Conservation (phyloP, 2,113 vertebrate species). For the Lepus americanus region DNA sequence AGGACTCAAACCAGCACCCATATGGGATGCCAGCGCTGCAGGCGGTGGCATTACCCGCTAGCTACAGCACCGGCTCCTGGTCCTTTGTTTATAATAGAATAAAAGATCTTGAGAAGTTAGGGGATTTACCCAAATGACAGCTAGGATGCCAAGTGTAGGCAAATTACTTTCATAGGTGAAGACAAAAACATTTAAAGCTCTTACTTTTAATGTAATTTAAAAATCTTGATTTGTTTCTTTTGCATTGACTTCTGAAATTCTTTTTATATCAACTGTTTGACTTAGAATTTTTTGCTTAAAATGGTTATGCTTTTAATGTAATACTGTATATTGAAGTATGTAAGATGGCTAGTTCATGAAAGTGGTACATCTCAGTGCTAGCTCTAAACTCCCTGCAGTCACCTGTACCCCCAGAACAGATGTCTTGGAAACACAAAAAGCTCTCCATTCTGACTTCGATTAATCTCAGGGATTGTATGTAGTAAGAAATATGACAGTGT, state of each 20-base stretch:
- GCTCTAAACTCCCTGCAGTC: neutral
- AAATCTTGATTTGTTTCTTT: neutral
- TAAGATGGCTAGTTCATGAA: constrained; percentile 43
- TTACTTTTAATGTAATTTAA: constrained; percentile 39
- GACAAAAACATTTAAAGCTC: neutral
- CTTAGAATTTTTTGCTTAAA: constrained; percentile 11
- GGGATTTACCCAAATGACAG: neutral
- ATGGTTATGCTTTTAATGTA: constrained; percentile 12
- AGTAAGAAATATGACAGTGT: neutral
- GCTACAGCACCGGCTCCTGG: no score
- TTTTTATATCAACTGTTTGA: neutral
- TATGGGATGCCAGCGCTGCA: no score
- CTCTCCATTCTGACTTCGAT: neutral
- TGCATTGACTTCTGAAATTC: constrained; percentile 15
- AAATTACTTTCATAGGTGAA: constrained; percentile 39
- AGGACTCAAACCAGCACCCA: no score
- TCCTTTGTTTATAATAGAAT: neutral
- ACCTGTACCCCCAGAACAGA: neutral
- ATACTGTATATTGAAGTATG: constrained; percentile 22
- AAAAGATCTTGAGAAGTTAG: constrained; percentile 26
- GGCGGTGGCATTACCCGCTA: no score
- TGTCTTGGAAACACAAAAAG: neutral
- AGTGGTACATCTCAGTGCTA: neutral
- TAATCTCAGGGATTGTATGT: constrained; percentile 10
- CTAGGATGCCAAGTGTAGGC: neutral